phyloP scores from a whole-genome alignment of 2,888 invertebrate genomes.

The Conchocele bisecta region DNA sequence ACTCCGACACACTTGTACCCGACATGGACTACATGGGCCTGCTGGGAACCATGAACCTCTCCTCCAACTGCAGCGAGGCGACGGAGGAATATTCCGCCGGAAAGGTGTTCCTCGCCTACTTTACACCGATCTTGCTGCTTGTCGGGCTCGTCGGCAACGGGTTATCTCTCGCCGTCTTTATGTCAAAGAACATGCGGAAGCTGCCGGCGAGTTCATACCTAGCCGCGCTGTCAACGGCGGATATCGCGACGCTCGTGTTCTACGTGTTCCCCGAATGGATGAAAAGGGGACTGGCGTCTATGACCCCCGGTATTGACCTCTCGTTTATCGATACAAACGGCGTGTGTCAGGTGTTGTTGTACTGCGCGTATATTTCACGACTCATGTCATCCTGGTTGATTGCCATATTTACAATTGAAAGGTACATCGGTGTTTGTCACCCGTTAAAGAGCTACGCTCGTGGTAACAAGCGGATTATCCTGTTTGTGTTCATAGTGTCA shows the following conservation, averaged over 20 bases:
- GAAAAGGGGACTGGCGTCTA: constrained; percentile 64
- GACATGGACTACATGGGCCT: too few relatives aligned
- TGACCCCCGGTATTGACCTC: constrained; percentile 41
- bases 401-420: constrained; percentile 77
- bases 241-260: constrained; percentile 88
- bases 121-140: constrained; percentile 88
- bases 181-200: constrained; percentile 87
- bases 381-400: constrained; percentile 79
- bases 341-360: constrained; percentile 87
- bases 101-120: constrained; percentile 85
- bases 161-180: constrained; percentile 90
- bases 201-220: constrained; percentile 90
- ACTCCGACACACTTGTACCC: too few relatives aligned
- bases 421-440: constrained; percentile 79
- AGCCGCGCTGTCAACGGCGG: constrained; percentile 90
- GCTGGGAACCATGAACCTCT: too few relatives aligned
- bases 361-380: constrained; percentile 84
- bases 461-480: constrained; percentile 63
- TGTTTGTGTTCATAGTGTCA: constrained; percentile 60
- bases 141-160: constrained; percentile 91
- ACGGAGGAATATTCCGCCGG: too few relatives aligned
- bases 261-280: constrained; percentile 80
- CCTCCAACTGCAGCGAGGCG: too few relatives aligned
- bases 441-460: constrained; percentile 71
- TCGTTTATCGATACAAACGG: constrained; percentile 61